phyloP scores from a whole-genome alignment of 2,888 invertebrate species.

The Drosophila glabriapex region DNA sequence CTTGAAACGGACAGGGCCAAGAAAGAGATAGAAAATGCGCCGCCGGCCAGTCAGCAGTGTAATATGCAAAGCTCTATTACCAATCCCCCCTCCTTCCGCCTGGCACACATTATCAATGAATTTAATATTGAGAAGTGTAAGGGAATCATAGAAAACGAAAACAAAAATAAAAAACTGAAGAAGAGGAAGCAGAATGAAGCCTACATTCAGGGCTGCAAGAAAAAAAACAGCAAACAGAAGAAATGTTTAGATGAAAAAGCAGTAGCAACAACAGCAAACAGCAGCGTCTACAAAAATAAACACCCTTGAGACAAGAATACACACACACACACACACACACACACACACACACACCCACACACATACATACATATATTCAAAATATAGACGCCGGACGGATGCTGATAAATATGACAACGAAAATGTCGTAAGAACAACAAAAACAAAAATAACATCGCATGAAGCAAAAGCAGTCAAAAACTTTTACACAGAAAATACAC shows the following conservation, averaged over 20 bases:
- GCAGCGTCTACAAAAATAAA: conserved; percentile 32
- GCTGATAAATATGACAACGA: conserved; percentile 48
- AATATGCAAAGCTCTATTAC: conserved; percentile 11
- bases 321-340: background rate
- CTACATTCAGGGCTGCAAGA: conserved; percentile 32
- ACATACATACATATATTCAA: background rate
- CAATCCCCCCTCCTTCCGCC: background rate
- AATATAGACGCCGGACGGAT: conserved; percentile 16
- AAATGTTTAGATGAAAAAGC: conserved; percentile 2
- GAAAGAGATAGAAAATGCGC: conserved; percentile 1
- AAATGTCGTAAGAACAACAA: conserved; percentile 34
- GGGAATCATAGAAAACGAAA: conserved; percentile 11
- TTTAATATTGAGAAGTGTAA: conserved; percentile 47
- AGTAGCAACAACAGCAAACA: conserved; percentile 4
- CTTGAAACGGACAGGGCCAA: conserved; percentile 32
- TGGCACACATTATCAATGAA: conserved; percentile 29
- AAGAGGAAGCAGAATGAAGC: conserved; percentile 24
- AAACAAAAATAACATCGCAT: conserved; percentile 26
- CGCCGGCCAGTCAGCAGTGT: conserved; percentile 34
- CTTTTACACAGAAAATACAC: conserved; percentile 21
- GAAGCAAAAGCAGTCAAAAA: conserved; percentile 34
- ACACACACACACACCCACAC: background rate
- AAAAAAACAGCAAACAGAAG: background rate
- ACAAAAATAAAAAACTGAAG: conserved; percentile 12
- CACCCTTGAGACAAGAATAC: conserved; percentile 76